These are phyloP conservation scores for Hycleus cichorii DNA, from an alignment of 1,140 invertebrate genomes.

Conservation along the genomic window DNA sequence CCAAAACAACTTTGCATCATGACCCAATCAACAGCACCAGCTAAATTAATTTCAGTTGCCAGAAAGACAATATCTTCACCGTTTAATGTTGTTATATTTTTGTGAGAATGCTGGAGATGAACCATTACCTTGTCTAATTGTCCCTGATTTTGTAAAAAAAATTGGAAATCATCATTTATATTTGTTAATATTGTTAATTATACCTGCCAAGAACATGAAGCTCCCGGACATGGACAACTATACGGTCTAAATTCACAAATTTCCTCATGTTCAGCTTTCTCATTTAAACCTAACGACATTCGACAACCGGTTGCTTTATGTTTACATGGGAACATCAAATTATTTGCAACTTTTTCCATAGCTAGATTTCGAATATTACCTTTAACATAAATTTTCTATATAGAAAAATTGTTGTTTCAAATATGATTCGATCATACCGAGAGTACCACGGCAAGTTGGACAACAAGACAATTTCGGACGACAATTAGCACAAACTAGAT, in stretches of 20 bases:
- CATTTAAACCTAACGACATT: constrained; percentile 86
- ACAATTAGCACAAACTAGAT: constrained; percentile 90
- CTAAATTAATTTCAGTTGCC: constrained; percentile 98
- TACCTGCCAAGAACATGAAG: constrained; percentile 94
- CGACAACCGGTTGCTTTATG: constrained; percentile 94
- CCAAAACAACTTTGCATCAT: constrained; percentile 99
- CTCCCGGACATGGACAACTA: constrained; percentile 95
- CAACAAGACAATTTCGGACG: constrained; percentile 93
- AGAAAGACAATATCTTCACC: constrained; percentile 98
- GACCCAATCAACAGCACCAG: constrained; percentile 99
- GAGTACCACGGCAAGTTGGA: constrained; percentile 92
- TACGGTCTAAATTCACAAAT: constrained; percentile 96
- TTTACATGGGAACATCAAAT: constrained; percentile 98
- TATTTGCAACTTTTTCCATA: constrained; percentile 98
- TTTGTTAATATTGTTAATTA: too few species aligned
- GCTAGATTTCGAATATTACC: constrained; percentile 96
- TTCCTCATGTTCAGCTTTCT: constrained; percentile 98
- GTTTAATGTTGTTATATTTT: constrained; percentile 97
- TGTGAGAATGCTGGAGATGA: constrained; percentile 95
- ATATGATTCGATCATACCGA: constrained; percentile 59
- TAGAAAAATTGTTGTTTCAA: background rate
- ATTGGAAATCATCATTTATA: too few species aligned
- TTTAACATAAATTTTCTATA: constrained; percentile 31
- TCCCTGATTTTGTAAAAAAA: constrained; percentile 11
- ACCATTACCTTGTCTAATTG: constrained; percentile 67